Conservation (phyloP, 2,797 vertebrate genomes). For the Echiichthys vipera region DNA sequence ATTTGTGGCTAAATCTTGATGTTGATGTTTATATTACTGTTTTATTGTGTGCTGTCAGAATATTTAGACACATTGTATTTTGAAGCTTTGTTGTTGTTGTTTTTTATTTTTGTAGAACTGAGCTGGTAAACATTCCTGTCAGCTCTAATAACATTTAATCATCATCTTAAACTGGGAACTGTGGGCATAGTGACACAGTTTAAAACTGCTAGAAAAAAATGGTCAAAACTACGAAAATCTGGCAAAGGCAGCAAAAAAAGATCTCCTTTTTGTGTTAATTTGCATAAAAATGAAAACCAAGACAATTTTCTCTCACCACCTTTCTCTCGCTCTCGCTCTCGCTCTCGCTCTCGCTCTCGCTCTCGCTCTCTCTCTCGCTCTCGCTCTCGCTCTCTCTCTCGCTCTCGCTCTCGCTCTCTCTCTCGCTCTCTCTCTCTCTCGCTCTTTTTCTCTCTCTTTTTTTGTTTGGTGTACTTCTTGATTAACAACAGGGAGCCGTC, state of each 20-base stretch:
- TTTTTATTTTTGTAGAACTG: not conserved
- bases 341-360: not conserved
- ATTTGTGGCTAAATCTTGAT: no score
- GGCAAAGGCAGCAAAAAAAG: not conserved
- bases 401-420: not conserved
- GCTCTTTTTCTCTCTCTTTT: not conserved
- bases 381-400: no score
- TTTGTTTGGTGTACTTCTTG: constrained; percentile 43
- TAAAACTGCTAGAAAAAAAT: not conserved
- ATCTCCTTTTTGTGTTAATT: not conserved
- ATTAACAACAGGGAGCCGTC: constrained; percentile 59
- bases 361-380: not conserved
- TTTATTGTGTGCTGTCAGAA: no score
- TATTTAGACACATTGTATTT: no score
- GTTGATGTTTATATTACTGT: no score
- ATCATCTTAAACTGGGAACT: not conserved
- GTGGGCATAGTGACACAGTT: not conserved
- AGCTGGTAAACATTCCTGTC: not conserved
- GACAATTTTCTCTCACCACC: constrained; percentile 13
- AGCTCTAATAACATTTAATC: not conserved
- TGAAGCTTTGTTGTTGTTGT: no score
- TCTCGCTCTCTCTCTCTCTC: not conserved
- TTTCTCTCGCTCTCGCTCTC: not conserved
- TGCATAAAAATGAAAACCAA: constrained; percentile 40
- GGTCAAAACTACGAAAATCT: not conserved